Evolutionary conservation across 2,113 vertebrate species (phyloP).

Genomic region (Dolichotis patagonum): DNA sequence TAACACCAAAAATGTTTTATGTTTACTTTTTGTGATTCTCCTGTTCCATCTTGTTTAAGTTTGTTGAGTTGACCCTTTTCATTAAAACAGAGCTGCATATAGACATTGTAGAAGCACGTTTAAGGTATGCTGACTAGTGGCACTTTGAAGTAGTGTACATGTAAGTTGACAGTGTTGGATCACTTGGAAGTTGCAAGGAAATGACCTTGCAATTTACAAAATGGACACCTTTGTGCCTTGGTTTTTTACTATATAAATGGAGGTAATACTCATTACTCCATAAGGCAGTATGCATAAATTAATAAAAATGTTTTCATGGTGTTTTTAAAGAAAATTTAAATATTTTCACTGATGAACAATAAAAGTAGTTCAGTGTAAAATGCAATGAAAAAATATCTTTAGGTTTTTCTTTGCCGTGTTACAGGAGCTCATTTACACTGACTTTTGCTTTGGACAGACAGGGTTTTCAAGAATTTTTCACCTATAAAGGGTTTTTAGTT

Average conservation of each 20-base stretch:
- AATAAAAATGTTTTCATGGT: slow-evolving; percentile 46
- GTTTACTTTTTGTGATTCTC: slow-evolving; percentile 20
- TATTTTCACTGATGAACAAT: slow-evolving; percentile 51
- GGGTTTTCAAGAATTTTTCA: slow-evolving; percentile 43
- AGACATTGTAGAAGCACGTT: slow-evolving; percentile 33
- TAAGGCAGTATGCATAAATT: background rate
- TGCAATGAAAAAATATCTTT: slow-evolving; percentile 14
- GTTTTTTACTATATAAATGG: slow-evolving; percentile 55
- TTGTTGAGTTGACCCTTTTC: slow-evolving; percentile 55
- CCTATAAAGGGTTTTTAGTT: slow-evolving; percentile 39
- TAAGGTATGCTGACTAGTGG: slow-evolving; percentile 17
- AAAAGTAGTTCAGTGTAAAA: slow-evolving; percentile 41
- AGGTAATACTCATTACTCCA: background rate
- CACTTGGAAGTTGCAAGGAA: too few relatives aligned
- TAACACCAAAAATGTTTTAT: slow-evolving; percentile 14
- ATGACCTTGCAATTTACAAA: slow-evolving; percentile 75
- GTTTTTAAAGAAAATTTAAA: slow-evolving; percentile 44
- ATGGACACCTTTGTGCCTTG: slow-evolving; percentile 63
- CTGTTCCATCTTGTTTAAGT: background rate
- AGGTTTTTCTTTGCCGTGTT: background rate
- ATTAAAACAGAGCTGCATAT: background rate
- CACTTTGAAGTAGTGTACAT: slow-evolving; percentile 47
- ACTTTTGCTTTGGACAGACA: slow-evolving; percentile 52
- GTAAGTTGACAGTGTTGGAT: slow-evolving; percentile 41
- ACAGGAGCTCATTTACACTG: slow-evolving; percentile 44